Evolutionary conservation across 1,140 invertebrate species (phyloP).

Genomic region (Apocrypta bakeri): DNA sequence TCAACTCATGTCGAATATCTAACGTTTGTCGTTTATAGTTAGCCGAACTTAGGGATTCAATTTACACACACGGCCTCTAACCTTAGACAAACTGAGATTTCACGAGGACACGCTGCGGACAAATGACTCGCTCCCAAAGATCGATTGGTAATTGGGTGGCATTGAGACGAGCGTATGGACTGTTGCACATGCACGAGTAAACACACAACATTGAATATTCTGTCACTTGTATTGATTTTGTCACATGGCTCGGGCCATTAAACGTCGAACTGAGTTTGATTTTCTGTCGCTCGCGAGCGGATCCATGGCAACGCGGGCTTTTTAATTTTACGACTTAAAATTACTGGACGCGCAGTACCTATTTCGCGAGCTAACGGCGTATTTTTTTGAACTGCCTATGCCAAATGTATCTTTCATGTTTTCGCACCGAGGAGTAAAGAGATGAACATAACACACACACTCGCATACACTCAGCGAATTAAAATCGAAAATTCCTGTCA

Average conservation of each 20-base stretch:
- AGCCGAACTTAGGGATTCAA: no score
- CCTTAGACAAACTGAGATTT: neutral
- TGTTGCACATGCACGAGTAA: slow-evolving; percentile 53
- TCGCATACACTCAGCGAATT: neutral
- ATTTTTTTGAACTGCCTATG: neutral
- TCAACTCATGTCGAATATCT: no score
- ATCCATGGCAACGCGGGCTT: slow-evolving; percentile 58
- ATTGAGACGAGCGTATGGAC: slow-evolving; percentile 34
- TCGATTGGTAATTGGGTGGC: neutral
- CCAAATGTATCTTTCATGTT: slow-evolving; percentile 8
- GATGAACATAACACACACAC: neutral
- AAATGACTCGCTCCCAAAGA: neutral
- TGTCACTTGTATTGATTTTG: slow-evolving; percentile 66
- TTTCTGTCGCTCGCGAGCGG: slow-evolving; percentile 1
- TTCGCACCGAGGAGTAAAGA: neutral
- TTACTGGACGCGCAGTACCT: slow-evolving; percentile 1
- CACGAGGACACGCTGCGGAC: neutral
- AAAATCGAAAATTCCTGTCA: slow-evolving; percentile 12
- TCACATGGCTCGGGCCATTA: slow-evolving; percentile 61
- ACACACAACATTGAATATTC: slow-evolving; percentile 54
- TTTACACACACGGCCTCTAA: neutral
- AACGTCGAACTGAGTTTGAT: slow-evolving; percentile 54
- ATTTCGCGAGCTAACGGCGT: neutral
- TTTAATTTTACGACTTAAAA: slow-evolving; percentile 46
- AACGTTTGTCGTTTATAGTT: no score